Evolutionary conservation across 2,797 vertebrate species (phyloP).

Genomic region (Streptopelia turtur): DNA sequence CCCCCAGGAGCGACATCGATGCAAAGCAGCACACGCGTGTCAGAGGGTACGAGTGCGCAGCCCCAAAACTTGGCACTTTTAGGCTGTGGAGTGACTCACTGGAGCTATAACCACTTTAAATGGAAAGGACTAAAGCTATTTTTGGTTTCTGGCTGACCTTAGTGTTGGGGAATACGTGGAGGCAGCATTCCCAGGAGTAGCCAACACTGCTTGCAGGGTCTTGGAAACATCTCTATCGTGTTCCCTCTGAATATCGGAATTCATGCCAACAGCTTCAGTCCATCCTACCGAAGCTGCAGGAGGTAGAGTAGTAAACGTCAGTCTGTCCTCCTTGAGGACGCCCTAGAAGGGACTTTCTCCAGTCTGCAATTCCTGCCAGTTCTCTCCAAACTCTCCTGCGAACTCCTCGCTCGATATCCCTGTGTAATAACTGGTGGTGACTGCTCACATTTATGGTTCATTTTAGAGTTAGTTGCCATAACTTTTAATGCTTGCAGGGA

Average conservation of each 20-base stretch:
- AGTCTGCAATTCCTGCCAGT: not conserved
- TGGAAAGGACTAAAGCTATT: not conserved
- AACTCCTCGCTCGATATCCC: not conserved
- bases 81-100: not conserved
- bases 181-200: not conserved
- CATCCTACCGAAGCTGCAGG: not conserved
- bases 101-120: not conserved
- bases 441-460: not conserved
- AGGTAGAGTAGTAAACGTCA: not conserved
- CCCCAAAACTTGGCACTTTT: not conserved
- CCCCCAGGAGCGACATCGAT: fast-evolving
- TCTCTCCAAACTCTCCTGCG: not conserved
- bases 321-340: not conserved
- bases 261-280: not conserved
- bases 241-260: not conserved
- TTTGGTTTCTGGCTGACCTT: not conserved
- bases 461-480: not conserved
- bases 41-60: not conserved
- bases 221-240: not conserved
- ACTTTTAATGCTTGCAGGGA: not conserved
- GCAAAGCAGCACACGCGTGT: not conserved
- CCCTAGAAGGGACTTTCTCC: not conserved
- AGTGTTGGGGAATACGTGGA: not conserved
- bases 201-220: not conserved
- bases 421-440: not conserved